phyloP scores from a whole-genome alignment of 1,140 invertebrate species.

The Meloidogyne floridensis region DNA sequence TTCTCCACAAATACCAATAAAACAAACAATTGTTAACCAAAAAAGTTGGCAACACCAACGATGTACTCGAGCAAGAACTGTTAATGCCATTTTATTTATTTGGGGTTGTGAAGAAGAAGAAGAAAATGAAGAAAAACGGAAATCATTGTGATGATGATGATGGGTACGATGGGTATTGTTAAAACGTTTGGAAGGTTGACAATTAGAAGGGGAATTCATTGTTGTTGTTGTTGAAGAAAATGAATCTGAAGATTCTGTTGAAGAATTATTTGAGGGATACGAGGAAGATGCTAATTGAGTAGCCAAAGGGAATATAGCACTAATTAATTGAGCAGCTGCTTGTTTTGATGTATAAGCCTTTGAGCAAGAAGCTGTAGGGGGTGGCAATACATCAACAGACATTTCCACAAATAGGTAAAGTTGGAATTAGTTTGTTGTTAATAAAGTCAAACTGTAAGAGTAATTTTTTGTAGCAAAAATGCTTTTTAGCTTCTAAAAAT shows the following conservation, averaged over 20 bases:
- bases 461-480: too few species aligned
- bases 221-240: not conserved
- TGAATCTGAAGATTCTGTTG: not conserved
- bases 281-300: not conserved
- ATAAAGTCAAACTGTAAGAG: not conserved
- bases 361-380: not conserved
- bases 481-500: too few species aligned
- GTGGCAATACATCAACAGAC: constrained; percentile 1
- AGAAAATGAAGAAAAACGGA: not conserved
- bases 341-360: constrained; percentile 4
- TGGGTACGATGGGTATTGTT: not conserved
- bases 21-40: constrained; percentile 55
- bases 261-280: not conserved
- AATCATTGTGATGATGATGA: not conserved
- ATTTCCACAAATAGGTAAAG: not conserved
- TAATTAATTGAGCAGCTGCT: not conserved
- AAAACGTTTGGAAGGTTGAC: not conserved
- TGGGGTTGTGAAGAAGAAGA: not conserved
- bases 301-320: not conserved
- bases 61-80: constrained; percentile 47
- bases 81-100: constrained; percentile 45
- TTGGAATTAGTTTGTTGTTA: not conserved
- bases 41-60: constrained; percentile 58
- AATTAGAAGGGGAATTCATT: not conserved
- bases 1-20: constrained; percentile 48